These are phyloP conservation scores for Hemichromis elongatus DNA, from an alignment of 2,113 vertebrate genomes.

Conservation along the genomic window DNA sequence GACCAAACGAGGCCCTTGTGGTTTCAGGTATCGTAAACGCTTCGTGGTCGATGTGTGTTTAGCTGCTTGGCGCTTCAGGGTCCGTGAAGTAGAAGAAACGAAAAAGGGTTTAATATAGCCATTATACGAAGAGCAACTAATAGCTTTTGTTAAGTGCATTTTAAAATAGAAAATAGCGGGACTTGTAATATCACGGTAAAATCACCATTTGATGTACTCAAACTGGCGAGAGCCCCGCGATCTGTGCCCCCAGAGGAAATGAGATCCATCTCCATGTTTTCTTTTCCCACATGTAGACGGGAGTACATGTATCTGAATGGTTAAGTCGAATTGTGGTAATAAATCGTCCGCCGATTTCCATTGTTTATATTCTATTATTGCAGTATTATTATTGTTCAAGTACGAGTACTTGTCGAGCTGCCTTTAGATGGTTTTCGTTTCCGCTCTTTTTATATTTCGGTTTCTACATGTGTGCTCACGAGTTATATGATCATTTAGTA, in stretches of 20 bases:
- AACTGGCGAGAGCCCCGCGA: not conserved
- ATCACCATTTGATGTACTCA: not conserved
- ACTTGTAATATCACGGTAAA: not conserved
- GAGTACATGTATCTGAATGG: not conserved
- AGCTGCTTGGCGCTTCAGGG: not conserved
- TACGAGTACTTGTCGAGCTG: not conserved
- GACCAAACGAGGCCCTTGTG: conserved; percentile 90
- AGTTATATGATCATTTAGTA: not conserved
- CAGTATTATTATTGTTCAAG: not conserved
- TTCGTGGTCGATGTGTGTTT: not conserved
- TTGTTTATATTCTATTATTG: not conserved
- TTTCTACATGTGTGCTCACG: not conserved
- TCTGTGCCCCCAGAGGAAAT: not conserved
- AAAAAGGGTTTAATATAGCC: not conserved
- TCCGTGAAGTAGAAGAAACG: not conserved
- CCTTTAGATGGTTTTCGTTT: not conserved
- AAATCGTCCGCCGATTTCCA: not conserved
- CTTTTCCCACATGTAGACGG: not conserved
- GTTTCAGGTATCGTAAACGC: conserved; percentile 82
- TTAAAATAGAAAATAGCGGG: not conserved
- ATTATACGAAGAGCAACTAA: not conserved
- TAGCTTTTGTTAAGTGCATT: not conserved
- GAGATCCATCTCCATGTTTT: not conserved
- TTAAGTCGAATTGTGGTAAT: not conserved
- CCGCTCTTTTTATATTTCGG: not conserved